Evolutionary conservation across 2,888 invertebrate species (phyloP).

Genomic region (Monochamus alternatus): DNA sequence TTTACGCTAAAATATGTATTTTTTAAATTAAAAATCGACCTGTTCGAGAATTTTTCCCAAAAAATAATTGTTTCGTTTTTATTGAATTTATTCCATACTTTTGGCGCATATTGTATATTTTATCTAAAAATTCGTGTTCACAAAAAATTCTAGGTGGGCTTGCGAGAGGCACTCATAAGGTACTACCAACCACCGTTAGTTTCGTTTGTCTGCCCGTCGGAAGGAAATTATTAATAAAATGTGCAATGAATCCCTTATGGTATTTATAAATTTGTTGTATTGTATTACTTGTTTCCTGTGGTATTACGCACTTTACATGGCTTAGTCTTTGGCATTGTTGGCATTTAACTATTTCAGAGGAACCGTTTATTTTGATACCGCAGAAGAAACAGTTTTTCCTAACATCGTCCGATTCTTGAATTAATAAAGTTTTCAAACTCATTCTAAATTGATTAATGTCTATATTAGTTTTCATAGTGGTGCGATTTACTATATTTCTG

Average conservation of each 20-base stretch:
- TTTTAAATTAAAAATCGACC: too few relatives aligned
- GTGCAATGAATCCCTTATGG: not conserved
- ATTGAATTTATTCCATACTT: too few relatives aligned
- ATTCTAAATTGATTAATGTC: constrained; percentile 23
- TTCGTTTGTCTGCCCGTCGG: too few relatives aligned
- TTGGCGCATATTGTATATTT: too few relatives aligned
- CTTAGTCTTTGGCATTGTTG: not conserved
- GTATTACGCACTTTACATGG: not conserved
- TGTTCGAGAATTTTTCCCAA: too few relatives aligned
- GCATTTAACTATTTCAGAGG: not conserved
- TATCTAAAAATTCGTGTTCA: too few relatives aligned
- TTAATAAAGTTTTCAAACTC: not conserved
- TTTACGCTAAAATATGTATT: too few relatives aligned
- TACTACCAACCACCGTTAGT: too few relatives aligned
- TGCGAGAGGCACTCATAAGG: too few relatives aligned
- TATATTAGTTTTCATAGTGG: not conserved
- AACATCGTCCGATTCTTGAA: constrained; percentile 26
- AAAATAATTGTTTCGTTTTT: too few relatives aligned
- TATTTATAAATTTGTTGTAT: not conserved
- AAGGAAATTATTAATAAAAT: too few relatives aligned
- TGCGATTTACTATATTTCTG: constrained; percentile 22
- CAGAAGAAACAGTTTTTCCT: constrained; percentile 20
- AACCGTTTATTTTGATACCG: not conserved
- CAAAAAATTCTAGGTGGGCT: too few relatives aligned
- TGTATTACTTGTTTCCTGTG: not conserved